Percentiles rank a stretch among this genome's conserved stretches.
Evolutionary conservation across 2,113 vertebrate genomes (phyloP).

Genomic region (Dryoscopus gambensis): DNA sequence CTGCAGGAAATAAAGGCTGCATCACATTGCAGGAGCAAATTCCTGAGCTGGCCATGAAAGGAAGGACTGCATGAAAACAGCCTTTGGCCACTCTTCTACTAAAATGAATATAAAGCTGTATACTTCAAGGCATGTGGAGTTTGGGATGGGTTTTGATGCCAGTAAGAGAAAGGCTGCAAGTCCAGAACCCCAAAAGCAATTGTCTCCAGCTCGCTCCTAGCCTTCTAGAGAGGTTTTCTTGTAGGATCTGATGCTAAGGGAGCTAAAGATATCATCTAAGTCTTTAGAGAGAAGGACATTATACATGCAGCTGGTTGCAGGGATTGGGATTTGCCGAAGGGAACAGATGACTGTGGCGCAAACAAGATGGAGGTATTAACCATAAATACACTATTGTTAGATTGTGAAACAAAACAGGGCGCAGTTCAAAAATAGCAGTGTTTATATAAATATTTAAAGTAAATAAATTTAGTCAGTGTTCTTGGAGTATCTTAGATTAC

Average conservation of each 20-base stretch:
- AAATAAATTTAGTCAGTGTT: not conserved
- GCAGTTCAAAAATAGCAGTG: not conserved
- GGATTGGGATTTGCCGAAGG: not conserved
- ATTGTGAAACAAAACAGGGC: not conserved
- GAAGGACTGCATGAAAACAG: not conserved
- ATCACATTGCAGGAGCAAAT: not conserved
- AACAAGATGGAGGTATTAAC: not conserved
- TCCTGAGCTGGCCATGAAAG: not conserved
- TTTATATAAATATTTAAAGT: not conserved
- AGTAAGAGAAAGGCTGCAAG: not conserved
- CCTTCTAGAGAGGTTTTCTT: not conserved
- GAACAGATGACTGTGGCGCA: not conserved
- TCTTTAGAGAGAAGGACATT: not conserved
- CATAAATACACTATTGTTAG: not conserved
- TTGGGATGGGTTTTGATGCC: not conserved
- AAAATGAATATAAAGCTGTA: not conserved
- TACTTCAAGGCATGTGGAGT: not conserved
- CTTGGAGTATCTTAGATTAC: not conserved
- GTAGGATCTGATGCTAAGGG: not conserved
- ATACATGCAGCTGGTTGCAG: not conserved
- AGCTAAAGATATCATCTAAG: not conserved
- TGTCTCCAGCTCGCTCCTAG: accelerated
- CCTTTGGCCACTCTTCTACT: not conserved
- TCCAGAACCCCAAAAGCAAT: not conserved
- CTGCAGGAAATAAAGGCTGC: not conserved